Evolutionary conservation across 2,113 vertebrate species (phyloP).

Genomic region (Lampris incognitus): DNA sequence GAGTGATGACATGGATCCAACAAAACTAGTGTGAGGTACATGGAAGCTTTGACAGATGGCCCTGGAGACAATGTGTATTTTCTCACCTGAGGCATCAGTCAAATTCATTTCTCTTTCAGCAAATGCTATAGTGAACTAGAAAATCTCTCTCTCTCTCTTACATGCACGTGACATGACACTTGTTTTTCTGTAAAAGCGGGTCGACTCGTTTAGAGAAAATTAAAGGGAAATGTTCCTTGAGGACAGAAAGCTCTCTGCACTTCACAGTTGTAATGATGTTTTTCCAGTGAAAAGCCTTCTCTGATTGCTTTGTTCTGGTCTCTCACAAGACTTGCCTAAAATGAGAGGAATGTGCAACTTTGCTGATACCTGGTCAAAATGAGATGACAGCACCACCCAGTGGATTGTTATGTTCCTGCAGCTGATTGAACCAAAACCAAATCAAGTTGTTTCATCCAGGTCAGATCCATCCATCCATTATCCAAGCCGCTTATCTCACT

Average conservation of each 20-base stretch:
- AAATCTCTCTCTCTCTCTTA: neutral
- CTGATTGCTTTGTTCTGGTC: slow-evolving; percentile 48
- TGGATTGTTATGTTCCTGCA: slow-evolving; percentile 50
- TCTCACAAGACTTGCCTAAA: slow-evolving; percentile 52
- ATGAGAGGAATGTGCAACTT: slow-evolving; percentile 56
- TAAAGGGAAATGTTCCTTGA: slow-evolving; percentile 54
- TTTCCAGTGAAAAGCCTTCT: slow-evolving; percentile 61
- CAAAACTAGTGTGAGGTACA: no score
- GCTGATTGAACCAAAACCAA: slow-evolving; percentile 40
- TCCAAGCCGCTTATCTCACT: no score
- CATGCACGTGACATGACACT: slow-evolving; percentile 9
- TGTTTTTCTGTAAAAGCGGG: slow-evolving; percentile 27
- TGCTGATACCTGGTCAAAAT: slow-evolving; percentile 6
- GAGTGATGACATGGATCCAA: no score
- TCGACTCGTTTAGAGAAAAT: slow-evolving; percentile 54
- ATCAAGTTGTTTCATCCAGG: neutral
- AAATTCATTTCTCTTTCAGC: neutral
- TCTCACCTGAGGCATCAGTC: no score
- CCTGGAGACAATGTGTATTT: no score
- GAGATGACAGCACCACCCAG: slow-evolving; percentile 66
- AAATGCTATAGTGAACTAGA: neutral
- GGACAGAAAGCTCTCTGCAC: slow-evolving; percentile 55
- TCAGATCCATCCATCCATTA: no score
- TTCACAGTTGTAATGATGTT: slow-evolving; percentile 20
- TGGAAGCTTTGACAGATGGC: no score